Evolutionary conservation across 2,888 invertebrate genomes (phyloP).

Genomic region (Epistrophella euchroma): DNA sequence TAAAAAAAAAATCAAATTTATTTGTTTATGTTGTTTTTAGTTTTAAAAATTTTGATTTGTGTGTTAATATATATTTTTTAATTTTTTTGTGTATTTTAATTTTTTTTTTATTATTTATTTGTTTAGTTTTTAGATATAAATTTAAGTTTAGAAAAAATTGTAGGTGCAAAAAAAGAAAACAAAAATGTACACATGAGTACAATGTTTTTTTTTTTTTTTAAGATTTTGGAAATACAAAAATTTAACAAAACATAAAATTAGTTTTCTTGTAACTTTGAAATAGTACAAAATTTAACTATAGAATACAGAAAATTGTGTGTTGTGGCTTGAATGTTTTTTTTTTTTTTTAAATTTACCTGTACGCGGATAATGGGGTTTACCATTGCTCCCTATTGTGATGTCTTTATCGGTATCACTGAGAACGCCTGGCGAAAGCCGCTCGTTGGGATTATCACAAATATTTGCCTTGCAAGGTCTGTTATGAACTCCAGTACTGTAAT

Average conservation of each 20-base stretch:
- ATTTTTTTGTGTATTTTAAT: conserved; percentile 8
- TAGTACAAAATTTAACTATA: conserved; percentile 28
- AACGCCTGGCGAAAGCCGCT: conserved; percentile 77
- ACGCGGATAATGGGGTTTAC: conserved; percentile 74
- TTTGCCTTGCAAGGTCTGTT: conserved; percentile 76
- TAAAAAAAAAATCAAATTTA: conserved; percentile 9
- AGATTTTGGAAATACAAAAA: conserved; percentile 64
- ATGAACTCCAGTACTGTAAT: conserved; percentile 76
- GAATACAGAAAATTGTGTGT: conserved; percentile 10
- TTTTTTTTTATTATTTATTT: conserved; percentile 27
- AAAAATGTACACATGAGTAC: conserved; percentile 60
- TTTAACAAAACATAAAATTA: conserved; percentile 46
- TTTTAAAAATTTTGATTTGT: conserved; percentile 6
- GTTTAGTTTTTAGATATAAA: conserved; percentile 34
- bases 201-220: conserved; percentile 52
- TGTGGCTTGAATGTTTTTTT: not conserved
- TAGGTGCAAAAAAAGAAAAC: conserved; percentile 62
- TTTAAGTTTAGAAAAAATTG: conserved; percentile 33
- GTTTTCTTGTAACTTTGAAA: conserved; percentile 57
- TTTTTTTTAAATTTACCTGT: conserved; percentile 75
- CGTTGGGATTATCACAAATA: conserved; percentile 78
- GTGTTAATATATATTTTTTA: conserved; percentile 31
- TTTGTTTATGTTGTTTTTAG: conserved; percentile 3
- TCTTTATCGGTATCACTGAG: conserved; percentile 76
- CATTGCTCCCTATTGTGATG: conserved; percentile 74